These are phyloP conservation scores for Trypoxylus dichotomus DNA, from an alignment of 1,140 invertebrate genomes.

Conservation along the genomic window DNA sequence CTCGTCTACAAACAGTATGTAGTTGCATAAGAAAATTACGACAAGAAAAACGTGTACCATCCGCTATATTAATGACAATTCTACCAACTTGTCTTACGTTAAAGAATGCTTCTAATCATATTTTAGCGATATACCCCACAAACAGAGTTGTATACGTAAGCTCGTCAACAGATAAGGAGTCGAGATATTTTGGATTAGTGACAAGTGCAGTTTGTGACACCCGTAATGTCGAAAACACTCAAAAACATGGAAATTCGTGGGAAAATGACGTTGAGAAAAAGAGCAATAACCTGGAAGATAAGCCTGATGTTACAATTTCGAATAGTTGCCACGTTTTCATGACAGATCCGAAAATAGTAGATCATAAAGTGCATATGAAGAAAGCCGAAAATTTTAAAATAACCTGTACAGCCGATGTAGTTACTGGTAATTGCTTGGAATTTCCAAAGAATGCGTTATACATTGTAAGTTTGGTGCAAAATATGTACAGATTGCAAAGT, in stretches of 20 bases:
- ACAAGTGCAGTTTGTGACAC: slow-evolving; percentile 69
- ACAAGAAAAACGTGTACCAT: slow-evolving; percentile 86
- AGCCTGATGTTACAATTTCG: slow-evolving; percentile 63
- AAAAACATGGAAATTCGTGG: slow-evolving; percentile 37
- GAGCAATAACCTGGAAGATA: slow-evolving; percentile 44
- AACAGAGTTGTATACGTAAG: slow-evolving; percentile 87
- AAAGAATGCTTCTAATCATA: slow-evolving; percentile 67
- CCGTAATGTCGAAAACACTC: slow-evolving; percentile 36
- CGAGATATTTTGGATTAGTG: slow-evolving; percentile 89
- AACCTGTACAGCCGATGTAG: slow-evolving; percentile 71
- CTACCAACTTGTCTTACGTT: slow-evolving; percentile 76
- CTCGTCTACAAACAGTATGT: slow-evolving; percentile 69
- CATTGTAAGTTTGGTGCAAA: slow-evolving; percentile 73
- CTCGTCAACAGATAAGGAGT: slow-evolving; percentile 85
- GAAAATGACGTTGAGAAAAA: slow-evolving; percentile 35
- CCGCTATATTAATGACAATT: slow-evolving; percentile 83
- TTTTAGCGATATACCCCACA: slow-evolving; percentile 81
- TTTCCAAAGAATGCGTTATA: slow-evolving; percentile 88
- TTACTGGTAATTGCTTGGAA: slow-evolving; percentile 71
- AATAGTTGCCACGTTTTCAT: slow-evolving; percentile 96
- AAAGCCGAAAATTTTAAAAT: slow-evolving; percentile 78
- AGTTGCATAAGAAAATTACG: slow-evolving; percentile 87
- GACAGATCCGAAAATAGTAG: slow-evolving; percentile 81
- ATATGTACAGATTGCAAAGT: slow-evolving; percentile 64
- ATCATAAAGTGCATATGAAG: slow-evolving; percentile 77